Percentiles rank a stretch among this genome's conserved stretches.
Evolutionary conservation across 2,797 vertebrate genomes (phyloP).

Genomic region (Sebastes paucispinis): DNA sequence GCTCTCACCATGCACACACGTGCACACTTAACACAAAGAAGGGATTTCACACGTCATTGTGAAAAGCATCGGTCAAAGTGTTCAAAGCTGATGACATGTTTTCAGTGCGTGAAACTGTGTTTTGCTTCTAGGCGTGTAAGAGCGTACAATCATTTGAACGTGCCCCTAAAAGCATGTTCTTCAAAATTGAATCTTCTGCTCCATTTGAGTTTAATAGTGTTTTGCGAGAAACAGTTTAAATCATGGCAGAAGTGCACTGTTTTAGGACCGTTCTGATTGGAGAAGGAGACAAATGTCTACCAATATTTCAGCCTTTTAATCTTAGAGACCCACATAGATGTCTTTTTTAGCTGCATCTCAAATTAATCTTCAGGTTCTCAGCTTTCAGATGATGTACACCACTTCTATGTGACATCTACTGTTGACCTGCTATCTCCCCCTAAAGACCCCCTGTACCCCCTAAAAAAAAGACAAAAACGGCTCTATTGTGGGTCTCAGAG

Average conservation of each 20-base stretch:
- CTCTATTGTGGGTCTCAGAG: too few relatives aligned
- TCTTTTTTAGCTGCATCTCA: too few relatives aligned
- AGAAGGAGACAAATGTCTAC: not conserved
- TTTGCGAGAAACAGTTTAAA: not conserved
- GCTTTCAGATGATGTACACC: too few relatives aligned
- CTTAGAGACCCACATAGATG: not conserved
- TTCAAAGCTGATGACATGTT: conserved; percentile 19
- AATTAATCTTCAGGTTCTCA: too few relatives aligned
- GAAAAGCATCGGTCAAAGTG: conserved; percentile 5
- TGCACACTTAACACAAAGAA: not conserved
- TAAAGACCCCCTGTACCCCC: accelerated
- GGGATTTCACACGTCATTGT: conserved; percentile 12
- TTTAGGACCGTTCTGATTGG: not conserved
- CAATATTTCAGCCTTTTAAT: not conserved
- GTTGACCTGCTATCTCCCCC: too few relatives aligned
- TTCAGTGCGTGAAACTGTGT: conserved; percentile 6
- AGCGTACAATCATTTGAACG: not conserved
- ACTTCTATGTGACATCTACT: too few relatives aligned
- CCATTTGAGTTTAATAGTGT: conserved; percentile 2
- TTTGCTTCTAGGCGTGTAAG: not conserved
- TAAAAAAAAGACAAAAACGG: too few relatives aligned
- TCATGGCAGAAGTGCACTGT: not conserved
- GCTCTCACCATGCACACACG: not conserved
- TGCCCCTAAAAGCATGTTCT: not conserved
- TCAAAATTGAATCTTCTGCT: not conserved